Conservation (phyloP, 2,797 vertebrate species). For the Semaprochilodus insignis region DNA sequence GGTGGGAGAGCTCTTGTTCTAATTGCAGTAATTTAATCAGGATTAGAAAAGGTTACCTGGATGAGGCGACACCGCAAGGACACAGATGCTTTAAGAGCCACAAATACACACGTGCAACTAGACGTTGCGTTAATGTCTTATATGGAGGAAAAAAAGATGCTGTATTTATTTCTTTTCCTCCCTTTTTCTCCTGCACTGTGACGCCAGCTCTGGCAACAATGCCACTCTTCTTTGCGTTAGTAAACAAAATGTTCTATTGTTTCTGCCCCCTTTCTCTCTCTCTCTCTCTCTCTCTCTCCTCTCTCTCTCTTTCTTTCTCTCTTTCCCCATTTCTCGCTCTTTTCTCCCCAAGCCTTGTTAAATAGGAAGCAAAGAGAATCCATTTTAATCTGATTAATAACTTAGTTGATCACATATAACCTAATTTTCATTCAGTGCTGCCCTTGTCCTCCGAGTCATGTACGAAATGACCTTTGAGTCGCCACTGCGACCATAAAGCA, state of each 20-base stretch:
- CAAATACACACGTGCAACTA: constrained; percentile 27
- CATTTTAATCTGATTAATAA: constrained; percentile 99
- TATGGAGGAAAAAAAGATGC: constrained; percentile 13
- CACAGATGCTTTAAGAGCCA: constrained; percentile 65
- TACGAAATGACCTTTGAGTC: constrained; percentile 98
- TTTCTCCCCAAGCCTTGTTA: constrained; percentile 68
- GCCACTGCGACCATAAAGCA: constrained; percentile 92
- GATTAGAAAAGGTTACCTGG: constrained; percentile 84
- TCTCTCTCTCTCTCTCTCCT: constrained; percentile 62
- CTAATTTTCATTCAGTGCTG: constrained; percentile 98
- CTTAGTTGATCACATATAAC: constrained; percentile 99
- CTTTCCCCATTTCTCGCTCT: constrained; percentile 26
- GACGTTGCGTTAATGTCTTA: constrained; percentile 13
- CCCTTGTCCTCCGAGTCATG: constrained; percentile 95
- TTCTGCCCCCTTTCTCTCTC: constrained; percentile 53
- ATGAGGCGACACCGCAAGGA: constrained; percentile 72
- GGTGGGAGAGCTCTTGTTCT: constrained; percentile 77
- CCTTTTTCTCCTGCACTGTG: constrained; percentile 35
- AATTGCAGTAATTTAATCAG: constrained; percentile 85
- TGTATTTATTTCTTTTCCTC: not conserved
- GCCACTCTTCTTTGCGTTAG: constrained; percentile 68
- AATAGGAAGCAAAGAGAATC: constrained; percentile 89
- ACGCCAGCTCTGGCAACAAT: constrained; percentile 69
- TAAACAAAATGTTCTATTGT: constrained; percentile 79
- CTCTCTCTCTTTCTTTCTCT: constrained; percentile 41